Evolutionary conservation across 2,888 invertebrate species (phyloP).

Genomic region (Hofmannophila pseudospretella): DNA sequence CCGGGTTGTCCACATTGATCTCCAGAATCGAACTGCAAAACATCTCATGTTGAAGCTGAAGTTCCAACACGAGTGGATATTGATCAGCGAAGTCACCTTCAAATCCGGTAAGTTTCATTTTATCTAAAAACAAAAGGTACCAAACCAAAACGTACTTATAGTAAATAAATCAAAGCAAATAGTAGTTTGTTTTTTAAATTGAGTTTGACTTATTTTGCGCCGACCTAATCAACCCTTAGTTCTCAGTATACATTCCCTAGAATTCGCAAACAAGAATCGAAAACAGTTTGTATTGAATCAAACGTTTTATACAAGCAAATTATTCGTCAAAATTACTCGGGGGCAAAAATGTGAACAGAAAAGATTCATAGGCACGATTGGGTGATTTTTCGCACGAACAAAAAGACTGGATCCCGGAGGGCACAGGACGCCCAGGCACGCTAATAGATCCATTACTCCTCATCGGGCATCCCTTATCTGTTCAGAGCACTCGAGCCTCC

Average conservation of each 20-base stretch:
- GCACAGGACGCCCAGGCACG: conserved; percentile 32
- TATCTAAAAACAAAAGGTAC: conserved; percentile 8
- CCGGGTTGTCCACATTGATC: conserved; percentile 83
- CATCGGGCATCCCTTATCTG: conserved; percentile 60
- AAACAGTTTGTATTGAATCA: conserved; percentile 51
- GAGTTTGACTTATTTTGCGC: no score
- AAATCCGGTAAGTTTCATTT: conserved; percentile 81
- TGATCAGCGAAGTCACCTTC: conserved; percentile 93
- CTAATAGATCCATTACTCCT: conserved; percentile 64
- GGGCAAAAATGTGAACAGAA: conserved; percentile 37
- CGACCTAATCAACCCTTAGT: conserved; percentile 43
- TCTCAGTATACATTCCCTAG: conserved; percentile 36
- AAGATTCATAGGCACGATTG: conserved; percentile 44
- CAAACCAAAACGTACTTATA: no score
- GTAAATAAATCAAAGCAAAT: no score
- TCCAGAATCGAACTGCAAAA: conserved; percentile 85
- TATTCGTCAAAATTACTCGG: conserved; percentile 31
- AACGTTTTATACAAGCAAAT: conserved; percentile 48
- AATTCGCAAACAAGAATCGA: conserved; percentile 26
- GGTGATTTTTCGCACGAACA: conserved; percentile 45
- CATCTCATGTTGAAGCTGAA: conserved; percentile 86
- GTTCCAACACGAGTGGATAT: conserved; percentile 90
- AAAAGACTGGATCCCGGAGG: conserved; percentile 34
- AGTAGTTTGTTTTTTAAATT: no score
- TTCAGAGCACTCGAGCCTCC: conserved; percentile 54